Percentiles rank a stretch among this genome's conserved stretches.
Evolutionary conservation across 2,113 vertebrate genomes (phyloP).

Genomic region (Pseudorhombus dupliciocellatus): DNA sequence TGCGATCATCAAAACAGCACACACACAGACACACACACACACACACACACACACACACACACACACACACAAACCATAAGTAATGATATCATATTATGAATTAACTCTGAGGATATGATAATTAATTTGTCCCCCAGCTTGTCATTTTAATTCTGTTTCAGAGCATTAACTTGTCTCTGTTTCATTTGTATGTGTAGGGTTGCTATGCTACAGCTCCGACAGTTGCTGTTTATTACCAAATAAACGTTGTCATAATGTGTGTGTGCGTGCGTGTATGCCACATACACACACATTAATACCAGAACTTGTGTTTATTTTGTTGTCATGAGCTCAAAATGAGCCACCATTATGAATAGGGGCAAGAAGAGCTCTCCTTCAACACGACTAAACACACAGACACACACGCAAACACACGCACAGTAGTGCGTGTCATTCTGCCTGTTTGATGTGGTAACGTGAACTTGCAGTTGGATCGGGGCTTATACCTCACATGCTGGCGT

Average conservation of each 20-base stretch:
- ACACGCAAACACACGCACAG: not conserved
- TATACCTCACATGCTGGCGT: slow-evolving; percentile 48
- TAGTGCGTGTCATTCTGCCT: not conserved
- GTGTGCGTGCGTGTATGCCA: slow-evolving; percentile 13
- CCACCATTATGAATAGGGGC: slow-evolving; percentile 35
- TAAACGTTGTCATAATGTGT: slow-evolving; percentile 35
- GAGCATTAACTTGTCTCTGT: slow-evolving; percentile 17
- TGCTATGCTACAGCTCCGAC: slow-evolving; percentile 60
- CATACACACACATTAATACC: slow-evolving; percentile 7
- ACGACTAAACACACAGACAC: slow-evolving; percentile 11
- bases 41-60: slow-evolving; percentile 7
- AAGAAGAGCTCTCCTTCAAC: slow-evolving; percentile 11
- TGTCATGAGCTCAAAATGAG: slow-evolving; percentile 63
- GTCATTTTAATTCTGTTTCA: slow-evolving; percentile 39
- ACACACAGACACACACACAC: slow-evolving; percentile 5
- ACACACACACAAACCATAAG: slow-evolving; percentile 16
- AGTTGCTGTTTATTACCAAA: slow-evolving; percentile 51
- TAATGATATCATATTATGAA: slow-evolving; percentile 41
- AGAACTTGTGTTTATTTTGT: slow-evolving; percentile 67
- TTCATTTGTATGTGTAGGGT: slow-evolving; percentile 58
- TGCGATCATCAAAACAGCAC: slow-evolving; percentile 43
- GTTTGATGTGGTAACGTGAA: slow-evolving; percentile 65
- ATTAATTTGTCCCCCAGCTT: slow-evolving; percentile 33
- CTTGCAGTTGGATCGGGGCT: slow-evolving; percentile 37
- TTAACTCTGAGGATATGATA: slow-evolving; percentile 37